These are phyloP conservation scores for Leptobrachium leishanense DNA, from an alignment of 2,113 vertebrate genomes.

Conservation along the genomic window DNA sequence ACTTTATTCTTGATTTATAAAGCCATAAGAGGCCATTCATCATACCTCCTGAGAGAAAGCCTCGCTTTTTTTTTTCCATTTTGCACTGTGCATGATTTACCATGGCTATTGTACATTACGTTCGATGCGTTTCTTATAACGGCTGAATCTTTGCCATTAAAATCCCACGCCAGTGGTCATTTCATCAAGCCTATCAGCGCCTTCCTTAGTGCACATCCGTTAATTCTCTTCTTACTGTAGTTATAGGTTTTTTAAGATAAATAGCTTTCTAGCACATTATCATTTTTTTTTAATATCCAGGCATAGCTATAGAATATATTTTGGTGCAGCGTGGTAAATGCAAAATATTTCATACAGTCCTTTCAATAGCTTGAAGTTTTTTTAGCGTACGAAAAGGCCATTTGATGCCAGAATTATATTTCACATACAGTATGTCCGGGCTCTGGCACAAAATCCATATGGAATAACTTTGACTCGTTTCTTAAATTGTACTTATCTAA, in stretches of 20 bases:
- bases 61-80: slow-evolving; percentile 2
- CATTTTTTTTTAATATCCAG: too few species aligned
- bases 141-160: not conserved
- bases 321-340: too few species aligned
- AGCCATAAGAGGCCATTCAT: slow-evolving; percentile 38
- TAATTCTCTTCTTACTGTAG: not conserved
- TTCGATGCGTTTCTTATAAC: not conserved
- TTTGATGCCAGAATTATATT: too few species aligned
- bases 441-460: too few species aligned
- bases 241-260: not conserved
- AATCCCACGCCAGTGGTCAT: not conserved
- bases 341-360: too few species aligned
- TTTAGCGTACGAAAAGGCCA: too few species aligned
- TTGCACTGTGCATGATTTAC: not conserved
- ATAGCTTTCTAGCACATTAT: not conserved
- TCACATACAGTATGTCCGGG: too few species aligned
- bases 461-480: too few species aligned
- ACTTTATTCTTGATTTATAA: slow-evolving; percentile 47
- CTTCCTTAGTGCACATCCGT: not conserved
- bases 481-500: too few species aligned
- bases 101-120: not conserved
- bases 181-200: not conserved
- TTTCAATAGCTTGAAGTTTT: too few species aligned
- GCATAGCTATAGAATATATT: too few species aligned
- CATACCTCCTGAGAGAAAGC: slow-evolving; percentile 30